These are phyloP conservation scores for Nymphalis polychloros DNA, from an alignment of 2,888 invertebrate genomes.

Conservation along the genomic window DNA sequence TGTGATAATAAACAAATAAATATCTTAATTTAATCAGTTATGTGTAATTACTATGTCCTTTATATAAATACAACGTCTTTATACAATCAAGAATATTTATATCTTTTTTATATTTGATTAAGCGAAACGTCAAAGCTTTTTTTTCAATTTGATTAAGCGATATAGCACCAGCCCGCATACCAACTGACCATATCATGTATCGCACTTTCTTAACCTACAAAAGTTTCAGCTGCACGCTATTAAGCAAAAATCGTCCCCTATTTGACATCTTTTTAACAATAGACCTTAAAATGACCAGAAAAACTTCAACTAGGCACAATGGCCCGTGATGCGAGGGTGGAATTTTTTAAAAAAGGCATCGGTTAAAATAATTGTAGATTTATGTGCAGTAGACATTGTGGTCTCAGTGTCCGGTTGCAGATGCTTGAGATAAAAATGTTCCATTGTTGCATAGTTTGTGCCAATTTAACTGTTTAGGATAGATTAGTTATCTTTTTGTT, in stretches of 20 bases:
- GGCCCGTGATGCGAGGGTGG: constrained; percentile 74
- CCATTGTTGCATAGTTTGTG: constrained; percentile 7
- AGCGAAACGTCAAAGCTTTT: neutral
- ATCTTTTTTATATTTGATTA: constrained; percentile 1
- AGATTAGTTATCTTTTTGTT: constrained; percentile 12
- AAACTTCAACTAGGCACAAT: constrained; percentile 66
- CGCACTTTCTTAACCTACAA: constrained; percentile 34
- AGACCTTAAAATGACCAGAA: constrained; percentile 75
- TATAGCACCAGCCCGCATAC: constrained; percentile 37
- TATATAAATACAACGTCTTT: too few species aligned
- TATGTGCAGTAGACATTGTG: constrained; percentile 70
- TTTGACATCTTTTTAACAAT: constrained; percentile 75
- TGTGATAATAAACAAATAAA: too few species aligned
- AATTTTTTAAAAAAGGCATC: constrained; percentile 61
- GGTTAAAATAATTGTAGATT: constrained; percentile 78
- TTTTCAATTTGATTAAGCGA: constrained; percentile 36
- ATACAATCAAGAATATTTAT: too few species aligned
- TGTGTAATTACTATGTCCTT: too few species aligned
- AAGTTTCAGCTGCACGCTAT: constrained; percentile 70
- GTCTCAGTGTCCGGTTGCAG: constrained; percentile 74
- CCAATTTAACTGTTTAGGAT: constrained; percentile 9
- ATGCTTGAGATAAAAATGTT: constrained; percentile 57
- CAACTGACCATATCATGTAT: constrained; percentile 36
- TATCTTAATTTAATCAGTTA: too few species aligned
- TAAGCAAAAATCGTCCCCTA: constrained; percentile 64